These are phyloP conservation scores for Dasysyrphus albostriatus DNA, from an alignment of 2,888 invertebrate species.

Conservation along the genomic window DNA sequence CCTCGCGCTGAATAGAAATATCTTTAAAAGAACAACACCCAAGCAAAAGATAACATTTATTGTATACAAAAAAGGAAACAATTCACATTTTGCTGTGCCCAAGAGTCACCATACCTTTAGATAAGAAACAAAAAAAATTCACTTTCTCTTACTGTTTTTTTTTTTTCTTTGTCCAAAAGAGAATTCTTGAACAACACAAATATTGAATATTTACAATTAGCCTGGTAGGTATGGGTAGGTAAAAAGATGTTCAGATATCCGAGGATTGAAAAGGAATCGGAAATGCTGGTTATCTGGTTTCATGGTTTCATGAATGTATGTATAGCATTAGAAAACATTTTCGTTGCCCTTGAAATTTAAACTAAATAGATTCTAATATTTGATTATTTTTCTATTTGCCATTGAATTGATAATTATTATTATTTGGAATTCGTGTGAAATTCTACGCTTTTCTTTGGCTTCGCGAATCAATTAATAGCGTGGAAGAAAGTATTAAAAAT, in stretches of 20 bases:
- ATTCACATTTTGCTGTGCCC: constrained; percentile 12
- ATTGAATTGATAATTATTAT: background rate
- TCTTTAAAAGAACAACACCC: constrained; percentile 42
- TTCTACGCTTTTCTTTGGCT: background rate
- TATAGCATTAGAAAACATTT: constrained; percentile 8
- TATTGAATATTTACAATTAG: constrained; percentile 67
- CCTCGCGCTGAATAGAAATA: constrained; percentile 57
- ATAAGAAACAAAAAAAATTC: constrained; percentile 26
- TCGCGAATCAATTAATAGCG: background rate
- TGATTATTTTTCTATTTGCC: background rate
- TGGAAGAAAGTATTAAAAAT: too few relatives aligned
- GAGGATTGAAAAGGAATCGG: constrained; percentile 14
- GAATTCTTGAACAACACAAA: constrained; percentile 52
- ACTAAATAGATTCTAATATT: constrained; percentile 5
- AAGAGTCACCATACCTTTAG: background rate
- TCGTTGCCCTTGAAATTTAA: constrained; percentile 43
- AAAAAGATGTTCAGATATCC: constrained; percentile 27
- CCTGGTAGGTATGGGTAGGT: constrained; percentile 23
- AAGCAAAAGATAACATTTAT: constrained; percentile 28
- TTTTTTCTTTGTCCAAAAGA: constrained; percentile 19
- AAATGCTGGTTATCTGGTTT: constrained; percentile 20
- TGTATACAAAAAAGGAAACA: constrained; percentile 30
- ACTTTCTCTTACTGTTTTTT: constrained; percentile 9
- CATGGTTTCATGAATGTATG: too few relatives aligned
- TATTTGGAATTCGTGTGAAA: constrained; percentile 15